A percentile compares a stretch with the other conserved stretches of the same genome.
phyloP scores from a whole-genome alignment of 1,140 invertebrate species.

The Diabrotica virgifera region DNA sequence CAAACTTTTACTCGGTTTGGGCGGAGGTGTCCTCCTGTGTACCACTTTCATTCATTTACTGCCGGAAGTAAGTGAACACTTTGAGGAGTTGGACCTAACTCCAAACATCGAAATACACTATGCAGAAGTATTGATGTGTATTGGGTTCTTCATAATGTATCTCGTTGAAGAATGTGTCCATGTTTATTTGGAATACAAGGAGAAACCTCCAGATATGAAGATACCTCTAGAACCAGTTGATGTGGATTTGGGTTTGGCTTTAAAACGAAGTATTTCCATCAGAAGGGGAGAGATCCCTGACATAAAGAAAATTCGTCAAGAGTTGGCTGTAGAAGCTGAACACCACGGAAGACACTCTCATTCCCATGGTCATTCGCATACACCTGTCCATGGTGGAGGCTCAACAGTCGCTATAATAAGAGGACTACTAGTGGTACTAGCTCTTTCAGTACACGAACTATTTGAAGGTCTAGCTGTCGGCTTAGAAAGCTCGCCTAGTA shows the following conservation, averaged over 20 bases:
- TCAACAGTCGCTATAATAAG: constrained; percentile 65
- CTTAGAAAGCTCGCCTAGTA: constrained; percentile 63
- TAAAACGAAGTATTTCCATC: constrained; percentile 39
- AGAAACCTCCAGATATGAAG: constrained; percentile 38
- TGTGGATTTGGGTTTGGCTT: not conserved
- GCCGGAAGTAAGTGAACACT: constrained; percentile 78
- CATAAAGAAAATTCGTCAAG: not conserved
- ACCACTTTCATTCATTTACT: constrained; percentile 88
- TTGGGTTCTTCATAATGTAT: constrained; percentile 82
- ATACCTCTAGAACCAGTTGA: not conserved
- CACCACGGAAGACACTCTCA: constrained; percentile 36
- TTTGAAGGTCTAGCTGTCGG: constrained; percentile 91
- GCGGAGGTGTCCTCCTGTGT: constrained; percentile 85
- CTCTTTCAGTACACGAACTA: constrained; percentile 85
- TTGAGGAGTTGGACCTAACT: constrained; percentile 57
- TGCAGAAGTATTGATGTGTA: constrained; percentile 68
- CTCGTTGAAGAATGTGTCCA: constrained; percentile 81
- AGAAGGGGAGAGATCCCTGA: constrained; percentile 32
- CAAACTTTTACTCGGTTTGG: constrained; percentile 74
- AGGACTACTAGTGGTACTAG: constrained; percentile 77
- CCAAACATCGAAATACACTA: constrained; percentile 60
- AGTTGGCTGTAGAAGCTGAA: not conserved
- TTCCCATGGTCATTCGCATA: constrained; percentile 43
- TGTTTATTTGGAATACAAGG: constrained; percentile 56
- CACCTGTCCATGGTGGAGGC: constrained; percentile 41